phyloP scores from a whole-genome alignment of 2,113 vertebrate genomes.

The Ophiodon elongatus region DNA sequence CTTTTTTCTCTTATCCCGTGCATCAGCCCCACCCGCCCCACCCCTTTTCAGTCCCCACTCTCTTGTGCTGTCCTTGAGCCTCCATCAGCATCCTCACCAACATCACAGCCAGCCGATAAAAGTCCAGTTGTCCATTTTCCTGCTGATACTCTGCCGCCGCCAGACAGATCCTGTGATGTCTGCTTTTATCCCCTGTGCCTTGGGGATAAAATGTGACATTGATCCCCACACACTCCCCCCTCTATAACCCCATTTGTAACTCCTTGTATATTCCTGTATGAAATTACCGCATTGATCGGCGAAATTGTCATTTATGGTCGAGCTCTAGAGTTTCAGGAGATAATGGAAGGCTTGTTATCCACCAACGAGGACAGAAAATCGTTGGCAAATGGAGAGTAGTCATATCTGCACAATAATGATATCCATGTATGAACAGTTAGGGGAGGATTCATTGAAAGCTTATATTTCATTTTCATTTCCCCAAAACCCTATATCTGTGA shows the following conservation, averaged over 20 bases:
- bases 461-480: not conserved
- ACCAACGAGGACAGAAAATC: constrained; percentile 76
- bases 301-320: constrained; percentile 68
- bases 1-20: not conserved
- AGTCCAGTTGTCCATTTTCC: constrained; percentile 72
- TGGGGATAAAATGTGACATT: constrained; percentile 68
- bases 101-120: constrained; percentile 76
- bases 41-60: not conserved
- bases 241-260: constrained; percentile 47
- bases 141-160: constrained; percentile 32
- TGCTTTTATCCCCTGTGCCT: constrained; percentile 65
- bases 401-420: constrained; percentile 50
- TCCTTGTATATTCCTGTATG: constrained; percentile 74
- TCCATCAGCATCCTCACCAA: constrained; percentile 54
- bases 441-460: constrained; percentile 10
- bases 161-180: constrained; percentile 71
- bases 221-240: constrained; percentile 21
- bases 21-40: not conserved
- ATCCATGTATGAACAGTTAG: constrained; percentile 29
- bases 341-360: constrained; percentile 76
- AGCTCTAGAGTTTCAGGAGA: constrained; percentile 78
- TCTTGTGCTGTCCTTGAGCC: constrained; percentile 74
- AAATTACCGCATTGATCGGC: constrained; percentile 79
- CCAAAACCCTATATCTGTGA: not conserved
- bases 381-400: constrained; percentile 68